These are phyloP conservation scores for Agapornis canus DNA, from an alignment of 2,797 vertebrate species.

Conservation along the genomic window DNA sequence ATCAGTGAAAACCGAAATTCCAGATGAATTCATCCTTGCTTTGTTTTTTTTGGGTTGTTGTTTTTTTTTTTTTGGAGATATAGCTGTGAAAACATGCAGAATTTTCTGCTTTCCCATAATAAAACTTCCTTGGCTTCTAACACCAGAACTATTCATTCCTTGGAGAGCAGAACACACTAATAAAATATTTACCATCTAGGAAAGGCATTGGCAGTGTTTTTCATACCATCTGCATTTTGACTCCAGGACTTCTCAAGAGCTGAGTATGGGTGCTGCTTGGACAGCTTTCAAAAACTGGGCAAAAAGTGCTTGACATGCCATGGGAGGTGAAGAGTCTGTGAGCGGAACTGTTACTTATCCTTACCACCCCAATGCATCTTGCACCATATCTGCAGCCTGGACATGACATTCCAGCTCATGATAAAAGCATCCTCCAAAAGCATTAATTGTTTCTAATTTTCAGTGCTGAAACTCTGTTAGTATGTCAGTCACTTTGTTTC, in stretches of 20 bases:
- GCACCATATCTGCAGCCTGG: background rate
- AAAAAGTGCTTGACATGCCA: background rate
- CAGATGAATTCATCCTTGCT: background rate
- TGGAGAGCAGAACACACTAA: background rate
- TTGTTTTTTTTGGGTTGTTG: background rate
- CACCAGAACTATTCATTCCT: background rate
- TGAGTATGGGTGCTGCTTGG: background rate
- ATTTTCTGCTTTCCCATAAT: background rate
- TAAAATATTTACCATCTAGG: background rate
- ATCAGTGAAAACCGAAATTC: background rate
- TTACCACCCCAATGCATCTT: background rate
- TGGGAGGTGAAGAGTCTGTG: rapidly evolving
- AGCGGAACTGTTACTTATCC: background rate
- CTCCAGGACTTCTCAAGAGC: background rate
- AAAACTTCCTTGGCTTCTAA: background rate
- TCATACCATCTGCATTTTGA: background rate
- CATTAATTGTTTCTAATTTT: background rate
- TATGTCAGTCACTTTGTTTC: background rate
- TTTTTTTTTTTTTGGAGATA: background rate
- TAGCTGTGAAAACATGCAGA: background rate
- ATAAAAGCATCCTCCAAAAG: background rate
- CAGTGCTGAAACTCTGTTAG: background rate
- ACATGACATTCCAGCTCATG: background rate
- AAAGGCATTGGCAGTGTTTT: background rate
- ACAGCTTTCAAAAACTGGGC: background rate